phyloP scores from a whole-genome alignment of 2,797 vertebrate species.

The Clarias pachynema region DNA sequence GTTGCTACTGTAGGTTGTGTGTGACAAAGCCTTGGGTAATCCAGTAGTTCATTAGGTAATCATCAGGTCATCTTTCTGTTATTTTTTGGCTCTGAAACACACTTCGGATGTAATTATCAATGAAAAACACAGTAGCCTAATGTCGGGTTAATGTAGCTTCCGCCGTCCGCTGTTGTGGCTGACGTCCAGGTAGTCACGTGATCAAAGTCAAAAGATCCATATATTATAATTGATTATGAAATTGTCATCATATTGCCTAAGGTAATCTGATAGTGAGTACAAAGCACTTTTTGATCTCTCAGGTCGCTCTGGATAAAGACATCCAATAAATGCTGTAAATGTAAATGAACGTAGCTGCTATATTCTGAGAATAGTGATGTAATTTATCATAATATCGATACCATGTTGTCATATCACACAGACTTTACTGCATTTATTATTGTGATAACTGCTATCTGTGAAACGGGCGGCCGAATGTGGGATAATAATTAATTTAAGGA shows the following conservation, averaged over 20 bases:
- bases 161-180: no score
- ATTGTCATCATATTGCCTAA: background rate
- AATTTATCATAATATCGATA: background rate
- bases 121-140: no score
- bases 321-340: background rate
- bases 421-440: background rate
- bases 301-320: background rate
- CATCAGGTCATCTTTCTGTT: no score
- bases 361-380: background rate
- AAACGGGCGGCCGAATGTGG: no score
- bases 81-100: no score
- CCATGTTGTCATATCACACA: background rate
- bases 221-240: background rate
- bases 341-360: background rate
- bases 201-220: no score
- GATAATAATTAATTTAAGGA: background rate
- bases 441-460: background rate
- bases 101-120: no score
- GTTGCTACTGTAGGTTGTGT: no score
- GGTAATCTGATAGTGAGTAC: background rate
- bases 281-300: background rate
- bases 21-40: no score
- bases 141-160: no score
- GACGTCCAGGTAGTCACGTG: no score
- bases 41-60: no score